Base-by-base conservation (phyloP, 2,888 invertebrate species). In the Athripsodes cinereus region DNA sequence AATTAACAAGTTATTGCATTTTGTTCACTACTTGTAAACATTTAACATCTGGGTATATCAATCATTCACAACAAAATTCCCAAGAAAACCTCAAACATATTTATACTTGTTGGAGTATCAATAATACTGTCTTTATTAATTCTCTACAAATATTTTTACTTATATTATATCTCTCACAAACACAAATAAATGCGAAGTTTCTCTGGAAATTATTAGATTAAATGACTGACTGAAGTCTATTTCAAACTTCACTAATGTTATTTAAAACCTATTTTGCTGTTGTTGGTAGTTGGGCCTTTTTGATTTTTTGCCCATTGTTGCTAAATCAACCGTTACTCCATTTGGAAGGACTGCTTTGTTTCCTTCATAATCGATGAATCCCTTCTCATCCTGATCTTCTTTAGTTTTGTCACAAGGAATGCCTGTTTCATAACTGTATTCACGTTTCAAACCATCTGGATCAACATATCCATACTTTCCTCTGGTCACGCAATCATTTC, bases 381-480 rank as follows among this genome's bases (percentile, higher is more conserved):
- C 87, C 64, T 80, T 79, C 63, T 82, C 79, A 60, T 80, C 78
- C 60, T 79, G 73, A 10, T 78, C 75, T 59, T 68, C 68, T 65
- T 78, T 78, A 31, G 73, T 71, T 68, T 80, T 81, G 69, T 85
- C 84, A 66, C 86, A 90, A 62, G 77, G 82, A 65, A 87, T 89
- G 48, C 92, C 92, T 19, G 90, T 88, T 71, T 88, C 89, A 69
- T 92, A 92, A 64, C 84, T 83, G 72, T 90, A 92, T 69, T 92
- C 90, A 8, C 91, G 82, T 67, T 87, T 84, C 46, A 88, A 75
- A 64, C 90, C 91, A 68, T 92, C 92, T 0, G 90, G 90, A 71
- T 92, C 90, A 8, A 90, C 79, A 70, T 92, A 92, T 31, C 92
- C 92, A 69, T 92, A 92, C 69, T 86, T 89, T 50, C 90, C 90